These are phyloP conservation scores for Diuraphis noxia DNA, from an alignment of 1,140 invertebrate genomes.

Conservation along the genomic window DNA sequence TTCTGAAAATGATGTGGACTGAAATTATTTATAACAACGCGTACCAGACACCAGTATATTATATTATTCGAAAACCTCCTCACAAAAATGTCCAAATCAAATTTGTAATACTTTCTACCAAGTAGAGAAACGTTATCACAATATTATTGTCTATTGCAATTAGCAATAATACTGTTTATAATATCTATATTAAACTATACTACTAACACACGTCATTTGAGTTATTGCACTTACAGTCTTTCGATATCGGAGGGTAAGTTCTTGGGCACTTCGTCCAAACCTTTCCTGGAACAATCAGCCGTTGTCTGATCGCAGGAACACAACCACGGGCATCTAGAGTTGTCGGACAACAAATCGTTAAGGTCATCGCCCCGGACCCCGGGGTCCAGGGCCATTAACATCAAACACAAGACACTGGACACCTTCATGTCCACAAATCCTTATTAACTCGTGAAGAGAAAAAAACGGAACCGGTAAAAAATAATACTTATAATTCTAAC, in stretches of 20 bases:
- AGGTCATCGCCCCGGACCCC: slow-evolving; percentile 59
- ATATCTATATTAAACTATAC: not conserved
- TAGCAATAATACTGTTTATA: not conserved
- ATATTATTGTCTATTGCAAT: not conserved
- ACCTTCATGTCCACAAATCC: not conserved
- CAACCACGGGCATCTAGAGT: slow-evolving; percentile 73
- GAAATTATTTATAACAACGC: not conserved
- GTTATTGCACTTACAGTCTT: slow-evolving; percentile 64
- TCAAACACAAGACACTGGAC: slow-evolving; percentile 9
- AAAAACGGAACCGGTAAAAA: not conserved
- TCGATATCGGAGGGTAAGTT: slow-evolving; percentile 90
- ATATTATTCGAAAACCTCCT: not conserved
- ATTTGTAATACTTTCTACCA: not conserved
- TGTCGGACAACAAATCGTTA: slow-evolving; percentile 72
- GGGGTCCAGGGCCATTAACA: slow-evolving; percentile 59
- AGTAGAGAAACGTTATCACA: not conserved
- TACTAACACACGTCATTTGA: not conserved
- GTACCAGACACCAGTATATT: too few species aligned
- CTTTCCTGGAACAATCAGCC: slow-evolving; percentile 86
- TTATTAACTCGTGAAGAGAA: not conserved
- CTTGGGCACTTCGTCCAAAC: slow-evolving; percentile 80
- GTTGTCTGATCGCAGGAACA: slow-evolving; percentile 85
- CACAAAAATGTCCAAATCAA: not conserved
- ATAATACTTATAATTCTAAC: not conserved
- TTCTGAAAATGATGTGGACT: not conserved